phyloP scores from a whole-genome alignment of 2,888 invertebrate genomes.

The Lithodes maja region DNA sequence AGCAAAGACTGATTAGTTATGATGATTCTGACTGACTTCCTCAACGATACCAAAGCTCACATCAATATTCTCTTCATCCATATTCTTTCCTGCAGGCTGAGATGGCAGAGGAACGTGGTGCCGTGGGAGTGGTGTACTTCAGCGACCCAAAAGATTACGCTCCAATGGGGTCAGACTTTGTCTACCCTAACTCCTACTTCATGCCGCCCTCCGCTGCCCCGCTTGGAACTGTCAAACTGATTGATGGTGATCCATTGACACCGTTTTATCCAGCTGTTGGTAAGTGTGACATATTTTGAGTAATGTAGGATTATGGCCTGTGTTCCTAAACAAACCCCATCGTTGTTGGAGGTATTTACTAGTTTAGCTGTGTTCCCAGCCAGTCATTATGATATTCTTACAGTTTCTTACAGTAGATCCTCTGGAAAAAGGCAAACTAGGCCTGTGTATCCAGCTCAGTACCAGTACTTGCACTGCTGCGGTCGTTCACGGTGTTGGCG shows the following conservation, averaged over 20 bases:
- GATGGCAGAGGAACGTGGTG: constrained; percentile 74
- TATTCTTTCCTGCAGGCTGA: constrained; percentile 72
- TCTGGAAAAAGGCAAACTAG: too few relatives aligned
- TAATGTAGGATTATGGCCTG: too few relatives aligned
- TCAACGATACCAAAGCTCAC: too few relatives aligned
- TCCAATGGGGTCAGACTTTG: constrained; percentile 71
- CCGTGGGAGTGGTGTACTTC: constrained; percentile 75
- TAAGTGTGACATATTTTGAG: constrained; percentile 69
- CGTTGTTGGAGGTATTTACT: too few relatives aligned
- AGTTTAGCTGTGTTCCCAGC: too few relatives aligned
- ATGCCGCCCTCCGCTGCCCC: constrained; percentile 77
- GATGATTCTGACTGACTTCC: neutral
- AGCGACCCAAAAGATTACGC: constrained; percentile 75
- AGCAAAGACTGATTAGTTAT: neutral
- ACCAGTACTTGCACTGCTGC: too few relatives aligned
- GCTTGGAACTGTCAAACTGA: constrained; percentile 75
- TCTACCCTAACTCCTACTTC: constrained; percentile 74
- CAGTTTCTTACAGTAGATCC: too few relatives aligned
- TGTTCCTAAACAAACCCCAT: too few relatives aligned
- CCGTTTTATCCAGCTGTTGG: constrained; percentile 77
- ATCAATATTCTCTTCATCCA: too few relatives aligned
- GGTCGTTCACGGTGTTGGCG: too few relatives aligned
- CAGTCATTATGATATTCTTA: too few relatives aligned
- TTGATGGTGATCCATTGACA: constrained; percentile 77
- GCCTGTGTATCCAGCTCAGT: too few relatives aligned